Percentiles rank a stretch among this genome's conserved stretches.
These are phyloP conservation scores for Vicugna pacos DNA, from an alignment of 2,113 vertebrate genomes.

Conservation along the genomic window DNA sequence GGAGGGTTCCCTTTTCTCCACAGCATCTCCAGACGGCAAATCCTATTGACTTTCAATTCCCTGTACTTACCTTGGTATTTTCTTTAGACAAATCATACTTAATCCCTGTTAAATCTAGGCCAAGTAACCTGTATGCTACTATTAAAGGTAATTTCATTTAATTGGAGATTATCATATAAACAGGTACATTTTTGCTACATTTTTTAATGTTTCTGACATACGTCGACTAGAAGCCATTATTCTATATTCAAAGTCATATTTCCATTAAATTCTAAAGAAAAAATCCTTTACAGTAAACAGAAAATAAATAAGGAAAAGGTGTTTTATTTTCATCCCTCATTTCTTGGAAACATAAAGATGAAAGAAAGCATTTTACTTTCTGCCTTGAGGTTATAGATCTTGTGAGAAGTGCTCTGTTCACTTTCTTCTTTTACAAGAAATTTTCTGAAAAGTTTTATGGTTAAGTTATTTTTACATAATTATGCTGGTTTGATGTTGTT, in stretches of 20 bases:
- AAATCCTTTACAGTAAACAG: neutral
- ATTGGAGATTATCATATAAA: neutral
- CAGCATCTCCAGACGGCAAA: no score
- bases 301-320: neutral
- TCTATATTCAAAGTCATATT: neutral
- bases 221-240: neutral
- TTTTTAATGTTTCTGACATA: neutral
- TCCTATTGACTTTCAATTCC: neutral
- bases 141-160: neutral
- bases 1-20: no score
- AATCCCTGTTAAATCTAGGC: neutral
- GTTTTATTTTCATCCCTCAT: neutral
- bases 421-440: neutral
- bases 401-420: neutral
- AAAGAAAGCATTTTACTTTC: neutral
- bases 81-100: neutral
- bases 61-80: neutral
- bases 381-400: neutral
- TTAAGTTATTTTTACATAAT: neutral
- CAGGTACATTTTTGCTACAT: neutral
- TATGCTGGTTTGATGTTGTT: neutral
- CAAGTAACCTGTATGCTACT: neutral
- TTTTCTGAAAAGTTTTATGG: neutral
- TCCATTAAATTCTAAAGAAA: neutral
- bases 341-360: neutral